Percentiles rank a stretch among this genome's conserved stretches.
Evolutionary conservation across 2,113 vertebrate genomes (phyloP).

Genomic region (Sceloporus tristichus): DNA sequence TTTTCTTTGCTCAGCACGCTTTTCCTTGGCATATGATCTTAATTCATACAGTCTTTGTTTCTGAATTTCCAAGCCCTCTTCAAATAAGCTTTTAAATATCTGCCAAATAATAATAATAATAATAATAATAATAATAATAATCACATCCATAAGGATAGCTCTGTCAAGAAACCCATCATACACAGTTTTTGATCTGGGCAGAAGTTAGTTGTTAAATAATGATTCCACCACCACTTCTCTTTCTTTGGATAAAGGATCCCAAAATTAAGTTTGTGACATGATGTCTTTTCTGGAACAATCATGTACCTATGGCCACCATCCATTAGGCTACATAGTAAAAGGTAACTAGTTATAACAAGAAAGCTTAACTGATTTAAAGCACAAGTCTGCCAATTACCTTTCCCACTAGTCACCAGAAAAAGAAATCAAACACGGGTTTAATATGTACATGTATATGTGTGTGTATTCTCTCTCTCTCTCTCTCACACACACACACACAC

Average conservation of each 20-base stretch:
- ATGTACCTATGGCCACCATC: too few relatives aligned
- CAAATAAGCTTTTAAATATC: constrained; percentile 94
- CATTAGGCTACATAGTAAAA: too few relatives aligned
- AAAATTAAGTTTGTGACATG: background rate
- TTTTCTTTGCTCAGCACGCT: constrained; percentile 83
- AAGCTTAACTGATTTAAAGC: too few relatives aligned
- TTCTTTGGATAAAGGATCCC: background rate
- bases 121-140: constrained; percentile 1
- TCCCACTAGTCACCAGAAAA: too few relatives aligned
- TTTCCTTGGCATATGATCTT: constrained; percentile 84
- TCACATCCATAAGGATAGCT: background rate
- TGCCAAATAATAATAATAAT: constrained; percentile 51
- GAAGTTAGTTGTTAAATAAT: background rate
- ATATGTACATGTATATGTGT: too few relatives aligned
- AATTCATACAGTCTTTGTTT: constrained; percentile 88
- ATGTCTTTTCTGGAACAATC: too few relatives aligned
- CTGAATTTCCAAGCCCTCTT: constrained; percentile 93
- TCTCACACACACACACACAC: too few relatives aligned
- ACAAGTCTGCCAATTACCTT: too few relatives aligned
- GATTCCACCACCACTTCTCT: background rate
- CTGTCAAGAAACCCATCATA: background rate
- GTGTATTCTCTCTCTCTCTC: too few relatives aligned
- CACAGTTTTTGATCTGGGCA: too few relatives aligned
- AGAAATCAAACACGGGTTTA: too few relatives aligned
- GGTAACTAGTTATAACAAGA: too few relatives aligned